phyloP scores from a whole-genome alignment of 2,797 vertebrate species.

The Rhadinocentrus ornatus region DNA sequence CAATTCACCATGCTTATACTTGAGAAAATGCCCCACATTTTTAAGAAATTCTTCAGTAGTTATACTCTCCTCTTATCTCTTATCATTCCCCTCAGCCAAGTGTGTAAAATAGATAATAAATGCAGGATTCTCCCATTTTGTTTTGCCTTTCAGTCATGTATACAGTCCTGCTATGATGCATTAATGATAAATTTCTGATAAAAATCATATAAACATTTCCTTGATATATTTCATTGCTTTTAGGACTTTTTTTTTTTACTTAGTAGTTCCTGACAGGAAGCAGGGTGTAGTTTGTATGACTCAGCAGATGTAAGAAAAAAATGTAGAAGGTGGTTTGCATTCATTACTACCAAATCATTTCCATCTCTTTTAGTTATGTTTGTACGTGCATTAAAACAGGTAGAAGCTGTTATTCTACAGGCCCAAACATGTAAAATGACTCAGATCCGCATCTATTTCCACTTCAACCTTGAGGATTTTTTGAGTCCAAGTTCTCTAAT shows the following conservation, averaged over 20 bases:
- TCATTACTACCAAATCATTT: background rate
- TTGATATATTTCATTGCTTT: background rate
- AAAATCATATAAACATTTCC: background rate
- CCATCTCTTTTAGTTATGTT: background rate
- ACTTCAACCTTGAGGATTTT: background rate
- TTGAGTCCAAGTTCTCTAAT: slow-evolving; percentile 8
- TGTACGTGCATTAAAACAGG: background rate
- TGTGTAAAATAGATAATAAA: slow-evolving; percentile 62
- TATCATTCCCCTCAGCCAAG: slow-evolving; percentile 54
- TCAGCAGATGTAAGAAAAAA: background rate
- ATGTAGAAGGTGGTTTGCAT: background rate
- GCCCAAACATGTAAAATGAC: slow-evolving; percentile 47
- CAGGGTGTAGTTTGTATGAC: background rate
- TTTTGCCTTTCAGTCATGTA: slow-evolving; percentile 9
- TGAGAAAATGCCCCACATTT: slow-evolving; percentile 11
- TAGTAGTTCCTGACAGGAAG: background rate
- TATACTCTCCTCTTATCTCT: slow-evolving; percentile 32
- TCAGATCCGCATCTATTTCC: slow-evolving; percentile 27
- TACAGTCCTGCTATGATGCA: background rate
- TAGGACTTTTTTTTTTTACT: background rate
- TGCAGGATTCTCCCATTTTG: slow-evolving; percentile 4
- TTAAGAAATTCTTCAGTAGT: slow-evolving; percentile 46
- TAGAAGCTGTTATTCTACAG: slow-evolving; percentile 1
- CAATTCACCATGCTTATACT: background rate
- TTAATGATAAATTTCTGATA: background rate